Evolutionary conservation across 2,888 invertebrate species (phyloP), one percentile per base, ranked within the genome.

Genomic region (Eremobia ochroleuca): DNA sequence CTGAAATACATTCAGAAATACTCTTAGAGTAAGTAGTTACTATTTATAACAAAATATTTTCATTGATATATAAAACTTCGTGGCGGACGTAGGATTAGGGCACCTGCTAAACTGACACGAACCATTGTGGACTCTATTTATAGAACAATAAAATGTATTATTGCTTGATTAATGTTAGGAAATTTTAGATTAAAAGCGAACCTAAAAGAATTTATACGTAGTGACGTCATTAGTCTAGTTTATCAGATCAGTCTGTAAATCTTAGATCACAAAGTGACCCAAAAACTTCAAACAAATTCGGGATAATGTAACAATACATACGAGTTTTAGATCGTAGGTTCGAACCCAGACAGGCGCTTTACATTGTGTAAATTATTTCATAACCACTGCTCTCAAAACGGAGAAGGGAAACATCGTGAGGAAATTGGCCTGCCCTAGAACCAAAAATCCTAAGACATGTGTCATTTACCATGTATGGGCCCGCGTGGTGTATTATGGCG

Each of bases 31-130:
- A 79, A 69, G 62, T 77, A 77, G 28, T 34, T 40, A 58, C 75
- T 84, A 84, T 85, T 77, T 79, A 73, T 76, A 82, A 37, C 76
- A 69, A 80, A 85, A 85, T 70, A 85, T 70, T 82, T 86, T 77
- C 72, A 79, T 76, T 79, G 75, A 77, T 65, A 69, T 77, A 70
- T 70, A 77, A 78, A 69, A 73, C 52, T 66, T 69, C 40, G 43
- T 58, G 58, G 68, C 73, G 79, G 62, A 69, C 64, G 43, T 65
- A 73, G 58, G 46, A 73, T 66, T 76, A 75, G 59, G 65, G 75
- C 79, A 85, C 77, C 76, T 81, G 80, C 76, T 83, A 62, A 73
- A 74, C 37, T 8, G 58, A 72, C 37, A 64, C 58, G 46, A 72
- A 72, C 59, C 46, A 85, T 67, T 79, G 70, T 79, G 71, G 62